Evolutionary conservation across 23 tunicate genomes (phyloP).

Genomic region (Trididemnum nubilum): DNA sequence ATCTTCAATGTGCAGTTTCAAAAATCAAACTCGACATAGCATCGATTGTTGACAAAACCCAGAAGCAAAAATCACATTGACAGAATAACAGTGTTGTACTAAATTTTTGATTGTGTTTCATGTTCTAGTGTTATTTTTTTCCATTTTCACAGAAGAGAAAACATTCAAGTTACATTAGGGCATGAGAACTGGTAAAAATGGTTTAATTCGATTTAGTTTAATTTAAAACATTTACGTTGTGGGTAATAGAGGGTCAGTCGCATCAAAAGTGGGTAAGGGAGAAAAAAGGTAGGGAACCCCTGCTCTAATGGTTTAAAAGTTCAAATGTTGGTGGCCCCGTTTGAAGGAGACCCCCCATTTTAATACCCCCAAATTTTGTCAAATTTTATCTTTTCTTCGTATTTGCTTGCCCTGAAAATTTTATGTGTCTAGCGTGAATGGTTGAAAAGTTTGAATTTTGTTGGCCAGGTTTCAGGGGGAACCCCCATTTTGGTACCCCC

Average conservation of each 20-base stretch:
- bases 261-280: conserved; percentile 15
- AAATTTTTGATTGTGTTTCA: background rate
- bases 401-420: no score
- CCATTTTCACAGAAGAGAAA: background rate
- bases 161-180: background rate
- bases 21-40: conserved; percentile 33
- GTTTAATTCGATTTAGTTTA: background rate
- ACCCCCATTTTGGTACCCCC: no score
- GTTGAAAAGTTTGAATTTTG: no score
- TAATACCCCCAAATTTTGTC: no score
- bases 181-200: background rate
- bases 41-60: conserved; percentile 39
- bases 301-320: background rate
- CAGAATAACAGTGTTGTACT: background rate
- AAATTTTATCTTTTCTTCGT: no score
- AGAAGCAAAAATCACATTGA: conserved; percentile 10
- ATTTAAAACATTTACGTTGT: background rate
- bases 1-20: conserved; percentile 28
- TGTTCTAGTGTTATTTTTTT: background rate
- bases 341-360: no score
- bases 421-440: no score
- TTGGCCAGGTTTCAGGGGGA: no score
- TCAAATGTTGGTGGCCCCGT: no score
- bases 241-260: conserved; percentile 24
- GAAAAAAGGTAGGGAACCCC: conserved; percentile 25